Evolutionary conservation across 2,888 invertebrate species (phyloP).

Genomic region (Drosophila paucipuncta): DNA sequence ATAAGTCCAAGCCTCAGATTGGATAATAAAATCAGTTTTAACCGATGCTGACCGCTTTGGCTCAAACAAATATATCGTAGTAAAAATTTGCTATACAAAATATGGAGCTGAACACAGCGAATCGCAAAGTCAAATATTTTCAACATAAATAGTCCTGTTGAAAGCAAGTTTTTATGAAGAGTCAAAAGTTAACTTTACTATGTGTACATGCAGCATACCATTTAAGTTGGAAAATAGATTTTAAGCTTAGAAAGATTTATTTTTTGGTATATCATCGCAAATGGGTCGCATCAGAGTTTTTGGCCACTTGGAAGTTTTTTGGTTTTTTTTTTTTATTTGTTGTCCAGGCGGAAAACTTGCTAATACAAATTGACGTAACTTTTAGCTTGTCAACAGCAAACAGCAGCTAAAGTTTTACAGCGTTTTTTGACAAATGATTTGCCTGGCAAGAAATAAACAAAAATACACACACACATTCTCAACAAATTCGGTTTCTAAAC

Average conservation of each 20-base stretch:
- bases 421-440: constrained; percentile 80
- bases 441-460: constrained; percentile 63
- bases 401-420: constrained; percentile 66
- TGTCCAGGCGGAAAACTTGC: constrained; percentile 65
- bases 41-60: too few relatives aligned
- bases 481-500: constrained; percentile 37
- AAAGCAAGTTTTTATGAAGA: neutral
- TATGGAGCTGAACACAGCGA: neutral
- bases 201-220: neutral
- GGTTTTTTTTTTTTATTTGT: neutral
- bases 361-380: constrained; percentile 78
- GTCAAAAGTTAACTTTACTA: constrained; percentile 4
- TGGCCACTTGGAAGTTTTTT: constrained; percentile 53
- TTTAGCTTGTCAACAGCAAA: constrained; percentile 78
- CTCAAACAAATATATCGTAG: neutral
- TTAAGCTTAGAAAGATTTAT: constrained; percentile 16
- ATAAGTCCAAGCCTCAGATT: neutral
- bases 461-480: constrained; percentile 32
- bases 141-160: neutral
- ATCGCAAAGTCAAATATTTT: neutral
- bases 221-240: constrained; percentile 35
- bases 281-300: constrained; percentile 42
- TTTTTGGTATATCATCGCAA: constrained; percentile 40
- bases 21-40: neutral
- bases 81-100: neutral